Evolutionary conservation across 2,888 invertebrate genomes (phyloP), one percentile per base, ranked within the genome.

Genomic region (Harpagoxenus sublaevis): DNA sequence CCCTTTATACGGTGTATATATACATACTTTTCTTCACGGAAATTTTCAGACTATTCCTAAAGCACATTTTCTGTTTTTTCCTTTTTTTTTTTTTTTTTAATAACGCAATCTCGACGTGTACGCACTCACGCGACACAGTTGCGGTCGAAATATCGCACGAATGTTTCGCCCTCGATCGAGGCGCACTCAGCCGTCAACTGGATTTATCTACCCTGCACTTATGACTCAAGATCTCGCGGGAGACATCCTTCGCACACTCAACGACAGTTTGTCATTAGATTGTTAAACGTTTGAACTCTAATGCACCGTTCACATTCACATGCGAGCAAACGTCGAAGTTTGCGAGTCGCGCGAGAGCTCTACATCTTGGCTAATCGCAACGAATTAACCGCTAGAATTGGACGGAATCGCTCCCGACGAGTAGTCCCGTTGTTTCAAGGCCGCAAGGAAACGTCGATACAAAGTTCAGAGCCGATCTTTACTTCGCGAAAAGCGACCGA

Each of bases 401-500:
- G n/a, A 74, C 31, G 39, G 45, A 35, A 53, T 45, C 31, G 6
- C 23, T 79, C 51, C 62, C 81, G 71, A 66, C 70, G 74, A 86
- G 81, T 23, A 68, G 86, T 83, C 78, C 77, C n/a, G 18, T 3
- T 84, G 35, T 48, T 45, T 48, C 79, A 87, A 89, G 81, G 86
- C 62, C 81, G 31, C 5, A 3, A 8, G 35, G 82, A 53, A 66
- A 82, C 65, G 66, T 82, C 79, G 48, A 81, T 81, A 79, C 42
- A 0, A 18, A 82, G 63, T 42, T 62, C 57, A 65, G 39, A 23
- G 39, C 6, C 48, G 48, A 60, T 45, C 23, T 23, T 15, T 51
- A 51, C 60, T 42, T 79, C 35, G 31, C 70, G 60, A 71, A 75
- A 86, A 66, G 63, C 90, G 92, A 92, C 65, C 68, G 15, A 93